Percentiles rank a stretch among this genome's conserved stretches.
phyloP scores from a whole-genome alignment of 2,797 vertebrate species.

The Lindbergichthys nudifrons region DNA sequence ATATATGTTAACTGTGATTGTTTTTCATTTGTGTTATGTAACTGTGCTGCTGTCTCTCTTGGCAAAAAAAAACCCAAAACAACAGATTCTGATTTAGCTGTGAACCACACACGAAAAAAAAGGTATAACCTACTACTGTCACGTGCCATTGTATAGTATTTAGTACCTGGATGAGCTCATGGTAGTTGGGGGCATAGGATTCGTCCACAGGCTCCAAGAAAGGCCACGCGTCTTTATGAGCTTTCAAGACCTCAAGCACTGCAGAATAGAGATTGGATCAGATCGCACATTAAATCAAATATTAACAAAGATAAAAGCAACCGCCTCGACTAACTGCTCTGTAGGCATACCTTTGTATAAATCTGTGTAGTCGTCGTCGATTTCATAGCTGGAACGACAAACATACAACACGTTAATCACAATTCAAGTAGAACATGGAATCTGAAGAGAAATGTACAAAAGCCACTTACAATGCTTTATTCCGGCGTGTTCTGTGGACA shows the following conservation, averaged over 20 bases:
- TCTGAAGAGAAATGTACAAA: not conserved
- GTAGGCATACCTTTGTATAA: slow-evolving; percentile 94
- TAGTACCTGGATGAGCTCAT: slow-evolving; percentile 95
- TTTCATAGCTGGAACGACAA: slow-evolving; percentile 89
- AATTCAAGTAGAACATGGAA: not conserved
- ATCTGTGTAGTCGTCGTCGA: slow-evolving; percentile 97
- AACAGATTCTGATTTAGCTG: not conserved
- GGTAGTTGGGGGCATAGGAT: slow-evolving; percentile 97
- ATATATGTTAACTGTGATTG: too few relatives aligned
- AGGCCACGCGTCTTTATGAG: slow-evolving; percentile 98
- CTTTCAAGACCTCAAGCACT: slow-evolving; percentile 96
- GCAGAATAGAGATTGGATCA: slow-evolving; percentile 20
- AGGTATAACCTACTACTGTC: not conserved
- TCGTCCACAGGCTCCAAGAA: slow-evolving; percentile 98
- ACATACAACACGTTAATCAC: slow-evolving; percentile 11
- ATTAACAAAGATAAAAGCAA: not conserved
- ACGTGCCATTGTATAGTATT: slow-evolving; percentile 3
- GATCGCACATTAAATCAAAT: slow-evolving; percentile 1
- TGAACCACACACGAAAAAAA: not conserved
- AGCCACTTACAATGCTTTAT: slow-evolving; percentile 91
- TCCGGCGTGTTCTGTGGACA: slow-evolving; percentile 83
- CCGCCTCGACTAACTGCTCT: slow-evolving; percentile 18
- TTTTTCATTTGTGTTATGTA: too few relatives aligned
- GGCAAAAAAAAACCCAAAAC: too few relatives aligned
- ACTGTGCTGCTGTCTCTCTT: too few relatives aligned